A percentile compares a stretch with the other conserved stretches of the same genome.
phyloP scores from a whole-genome alignment of 2,888 invertebrate genomes.

The Cheiracanthium punctorium region DNA sequence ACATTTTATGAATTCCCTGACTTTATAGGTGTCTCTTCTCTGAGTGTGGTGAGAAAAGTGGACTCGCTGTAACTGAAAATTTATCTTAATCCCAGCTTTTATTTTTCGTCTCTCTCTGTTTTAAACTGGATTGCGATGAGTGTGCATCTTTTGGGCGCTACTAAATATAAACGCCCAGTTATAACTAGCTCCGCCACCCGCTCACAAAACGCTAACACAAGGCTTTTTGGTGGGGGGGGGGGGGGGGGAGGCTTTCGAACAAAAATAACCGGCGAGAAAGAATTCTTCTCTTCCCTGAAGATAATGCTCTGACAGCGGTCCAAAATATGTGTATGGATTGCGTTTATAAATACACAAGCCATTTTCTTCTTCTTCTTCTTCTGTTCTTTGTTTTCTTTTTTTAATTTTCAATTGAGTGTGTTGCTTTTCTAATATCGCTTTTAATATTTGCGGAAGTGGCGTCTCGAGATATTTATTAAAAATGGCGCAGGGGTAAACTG shows the following conservation, averaged over 20 bases:
- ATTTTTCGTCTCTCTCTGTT: not conserved
- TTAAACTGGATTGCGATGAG: slow-evolving; percentile 13
- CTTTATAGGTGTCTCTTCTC: too few species aligned
- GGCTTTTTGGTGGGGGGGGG: not conserved
- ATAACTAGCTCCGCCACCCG: slow-evolving; percentile 41
- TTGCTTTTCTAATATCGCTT: too few species aligned
- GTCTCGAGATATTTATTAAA: too few species aligned
- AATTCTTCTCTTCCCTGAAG: slow-evolving; percentile 37
- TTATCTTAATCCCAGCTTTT: too few species aligned
- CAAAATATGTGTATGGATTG: slow-evolving; percentile 27
- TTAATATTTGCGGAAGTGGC: too few species aligned
- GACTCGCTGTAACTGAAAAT: too few species aligned
- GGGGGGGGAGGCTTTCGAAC: slow-evolving; percentile 27
- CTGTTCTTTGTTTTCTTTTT: too few species aligned
- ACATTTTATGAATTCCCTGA: too few species aligned
- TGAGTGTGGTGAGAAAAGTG: too few species aligned
- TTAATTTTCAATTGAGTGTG: too few species aligned
- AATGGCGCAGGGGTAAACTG: too few species aligned
- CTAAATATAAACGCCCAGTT: slow-evolving; percentile 46
- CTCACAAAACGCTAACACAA: slow-evolving; percentile 27
- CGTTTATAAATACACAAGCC: not conserved
- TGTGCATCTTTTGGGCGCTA: slow-evolving; percentile 19
- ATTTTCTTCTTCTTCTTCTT: too few species aligned
- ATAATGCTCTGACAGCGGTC: slow-evolving; percentile 38
- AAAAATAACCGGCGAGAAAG: slow-evolving; percentile 39